Percentiles rank a stretch among this genome's conserved stretches.
Evolutionary conservation across 2,888 invertebrate species (phyloP).

Genomic region (Hymenopus coronatus): DNA sequence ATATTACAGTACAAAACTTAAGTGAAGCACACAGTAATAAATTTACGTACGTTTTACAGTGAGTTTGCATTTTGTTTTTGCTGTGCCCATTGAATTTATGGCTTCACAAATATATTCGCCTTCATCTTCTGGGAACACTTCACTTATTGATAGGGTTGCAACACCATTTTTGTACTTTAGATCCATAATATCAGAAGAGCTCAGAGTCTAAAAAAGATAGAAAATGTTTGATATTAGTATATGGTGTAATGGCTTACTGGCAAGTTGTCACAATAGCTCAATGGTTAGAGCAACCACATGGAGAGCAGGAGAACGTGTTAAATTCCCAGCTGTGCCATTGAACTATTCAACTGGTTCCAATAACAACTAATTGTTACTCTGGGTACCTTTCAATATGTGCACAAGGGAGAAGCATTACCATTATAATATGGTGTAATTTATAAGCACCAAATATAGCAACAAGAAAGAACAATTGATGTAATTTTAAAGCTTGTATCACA

Average conservation of each 20-base stretch:
- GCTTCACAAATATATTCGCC: conserved; percentile 87
- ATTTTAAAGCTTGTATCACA: too few species aligned
- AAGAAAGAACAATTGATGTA: too few species aligned
- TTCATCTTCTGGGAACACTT: conserved; percentile 94
- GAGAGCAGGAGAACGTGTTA: too few species aligned
- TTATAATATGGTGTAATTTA: too few species aligned
- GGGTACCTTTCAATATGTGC: too few species aligned
- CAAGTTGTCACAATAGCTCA: too few species aligned
- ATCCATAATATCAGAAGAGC: conserved; percentile 81
- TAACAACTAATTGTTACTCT: not conserved
- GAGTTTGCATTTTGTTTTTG: conserved; percentile 80
- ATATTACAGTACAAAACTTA: not conserved
- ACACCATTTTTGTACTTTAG: conserved; percentile 88
- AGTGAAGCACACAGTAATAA: not conserved
- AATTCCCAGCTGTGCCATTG: too few species aligned
- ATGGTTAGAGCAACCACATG: too few species aligned
- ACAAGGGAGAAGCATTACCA: too few species aligned
- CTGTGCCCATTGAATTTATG: conserved; percentile 83
- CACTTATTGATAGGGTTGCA: conserved; percentile 83
- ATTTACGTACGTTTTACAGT: conserved; percentile 72
- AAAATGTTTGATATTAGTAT: not conserved
- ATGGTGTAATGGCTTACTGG: too few species aligned
- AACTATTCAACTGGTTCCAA: too few species aligned
- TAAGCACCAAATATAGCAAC: too few species aligned
- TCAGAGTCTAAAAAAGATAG: conserved; percentile 49